phyloP scores from a whole-genome alignment of 2,888 invertebrate species.

The Alviniconcha strummeri region DNA sequence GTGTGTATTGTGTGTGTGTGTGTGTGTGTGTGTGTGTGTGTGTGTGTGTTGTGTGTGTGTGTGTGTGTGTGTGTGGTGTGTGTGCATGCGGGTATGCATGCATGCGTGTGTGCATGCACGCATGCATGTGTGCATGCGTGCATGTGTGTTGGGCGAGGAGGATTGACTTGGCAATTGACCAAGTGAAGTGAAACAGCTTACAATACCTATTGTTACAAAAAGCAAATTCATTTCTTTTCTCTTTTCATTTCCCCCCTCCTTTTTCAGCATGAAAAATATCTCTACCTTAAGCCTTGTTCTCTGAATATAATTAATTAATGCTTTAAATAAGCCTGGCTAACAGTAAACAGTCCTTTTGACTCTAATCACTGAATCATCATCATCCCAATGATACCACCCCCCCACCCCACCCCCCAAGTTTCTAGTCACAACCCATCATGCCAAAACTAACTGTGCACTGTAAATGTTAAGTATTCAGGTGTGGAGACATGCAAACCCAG shows the following conservation, averaged over 20 bases:
- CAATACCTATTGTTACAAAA: too few relatives aligned
- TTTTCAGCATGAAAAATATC: neutral
- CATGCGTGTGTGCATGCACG: neutral
- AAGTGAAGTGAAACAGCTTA: too few relatives aligned
- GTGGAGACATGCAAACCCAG: too few relatives aligned
- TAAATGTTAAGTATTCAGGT: too few relatives aligned
- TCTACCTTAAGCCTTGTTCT: neutral
- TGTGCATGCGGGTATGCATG: neutral
- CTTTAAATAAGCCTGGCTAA: too few relatives aligned
- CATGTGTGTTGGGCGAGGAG: neutral
- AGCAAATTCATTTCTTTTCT: too few relatives aligned
- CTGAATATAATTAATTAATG: neutral
- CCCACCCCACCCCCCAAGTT: too few relatives aligned
- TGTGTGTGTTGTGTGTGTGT: slow-evolving; percentile 2
- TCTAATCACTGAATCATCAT: neutral
- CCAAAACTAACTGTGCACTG: too few relatives aligned
- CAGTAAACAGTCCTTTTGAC: neutral
- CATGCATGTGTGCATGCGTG: slow-evolving; percentile 8
- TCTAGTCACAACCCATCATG: too few relatives aligned
- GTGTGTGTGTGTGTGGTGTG: neutral
- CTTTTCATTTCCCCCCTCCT: too few relatives aligned
- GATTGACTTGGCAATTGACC: too few relatives aligned
- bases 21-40: neutral
- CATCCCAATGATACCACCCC: too few relatives aligned
- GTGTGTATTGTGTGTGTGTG: neutral